Base-by-base conservation (phyloP, 2,888 invertebrate species). In the Tipula vernalis region DNA sequence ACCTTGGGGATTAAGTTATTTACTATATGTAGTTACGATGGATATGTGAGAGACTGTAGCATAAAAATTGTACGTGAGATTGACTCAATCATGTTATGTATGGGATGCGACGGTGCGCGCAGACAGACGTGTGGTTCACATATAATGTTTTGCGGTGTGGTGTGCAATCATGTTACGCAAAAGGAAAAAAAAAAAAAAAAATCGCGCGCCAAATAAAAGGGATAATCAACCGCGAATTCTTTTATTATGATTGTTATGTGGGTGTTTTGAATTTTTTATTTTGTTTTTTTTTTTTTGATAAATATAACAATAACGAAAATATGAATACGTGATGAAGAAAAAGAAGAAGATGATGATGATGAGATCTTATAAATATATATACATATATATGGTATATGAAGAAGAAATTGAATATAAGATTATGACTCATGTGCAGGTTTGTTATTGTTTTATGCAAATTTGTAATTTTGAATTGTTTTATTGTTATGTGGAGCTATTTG, bases 191-290 rank as follows among this genome's bases (percentile, higher is more conserved):
- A 0, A 71, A 28, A 71, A 28, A 71, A 51, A 51, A 15, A 71
- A 71, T 71, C 71, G 71, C 71, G 71, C 71, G 71, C 28, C 28
- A 71, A 71, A 71, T 71, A 71, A 71, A 71, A 71, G 71, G 71
- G 71, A 71, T 71, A 71, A 71, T 71, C 71, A 71, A 71, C 71
- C 71, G 71, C 71, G 71, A 71, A 71, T 71, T 71, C 71, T 71
- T 71, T 71, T 71, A 71, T 71, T 71, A 71, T 71, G 71, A 71
- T 71, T 71, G 71, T 71, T 18, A 71, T 71, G 71, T 71, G 71
- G 71, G 71, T 71, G 71, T 71, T 71, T 71, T 71, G 71, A 71
- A 71, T 71, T 71, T 71, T 71, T 28, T 71, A 71, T 71, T 71
- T 71, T 71, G 28, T n/a, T n/a, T n/a, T 28, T 28, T 28, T 28